Percentiles rank a stretch among this genome's conserved stretches.
phyloP scores from a whole-genome alignment of 2,113 vertebrate genomes.

The Speoplatyrhinus poulsoni region DNA sequence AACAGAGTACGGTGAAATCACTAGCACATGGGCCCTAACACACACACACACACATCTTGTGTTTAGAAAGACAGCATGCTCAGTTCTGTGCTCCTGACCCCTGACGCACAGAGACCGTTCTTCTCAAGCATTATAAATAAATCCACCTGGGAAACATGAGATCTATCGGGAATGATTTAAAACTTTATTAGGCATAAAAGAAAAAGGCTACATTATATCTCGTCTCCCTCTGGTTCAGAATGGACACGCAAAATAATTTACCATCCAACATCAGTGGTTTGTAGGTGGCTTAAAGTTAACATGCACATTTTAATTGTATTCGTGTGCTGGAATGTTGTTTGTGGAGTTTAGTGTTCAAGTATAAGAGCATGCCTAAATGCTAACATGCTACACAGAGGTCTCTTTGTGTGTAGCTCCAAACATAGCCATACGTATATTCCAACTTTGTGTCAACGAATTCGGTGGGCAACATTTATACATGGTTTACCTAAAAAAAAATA shows the following conservation, averaged over 20 bases:
- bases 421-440: slow-evolving; percentile 39
- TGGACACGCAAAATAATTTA: background rate
- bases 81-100: slow-evolving; percentile 39
- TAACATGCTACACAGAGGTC: slow-evolving; percentile 57
- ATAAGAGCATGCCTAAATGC: slow-evolving; percentile 48
- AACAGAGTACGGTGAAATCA: slow-evolving; percentile 63
- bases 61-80: slow-evolving; percentile 56
- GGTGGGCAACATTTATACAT: slow-evolving; percentile 64
- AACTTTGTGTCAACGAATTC: slow-evolving; percentile 56
- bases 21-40: slow-evolving; percentile 69
- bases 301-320: background rate
- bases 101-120: slow-evolving; percentile 26
- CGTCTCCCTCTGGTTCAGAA: background rate
- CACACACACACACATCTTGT: slow-evolving; percentile 42
- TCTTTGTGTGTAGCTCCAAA: slow-evolving; percentile 56
- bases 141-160: slow-evolving; percentile 51
- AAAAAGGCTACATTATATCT: slow-evolving; percentile 15
- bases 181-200: slow-evolving; percentile 32
- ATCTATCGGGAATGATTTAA: slow-evolving; percentile 34
- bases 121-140: slow-evolving; percentile 58
- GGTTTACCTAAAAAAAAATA: slow-evolving; percentile 57
- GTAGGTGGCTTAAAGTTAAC: background rate
- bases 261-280: background rate
- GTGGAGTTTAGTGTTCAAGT: background rate
- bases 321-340: background rate